Conservation (phyloP, 2,797 vertebrate species). For the Microchirus variegatus region DNA sequence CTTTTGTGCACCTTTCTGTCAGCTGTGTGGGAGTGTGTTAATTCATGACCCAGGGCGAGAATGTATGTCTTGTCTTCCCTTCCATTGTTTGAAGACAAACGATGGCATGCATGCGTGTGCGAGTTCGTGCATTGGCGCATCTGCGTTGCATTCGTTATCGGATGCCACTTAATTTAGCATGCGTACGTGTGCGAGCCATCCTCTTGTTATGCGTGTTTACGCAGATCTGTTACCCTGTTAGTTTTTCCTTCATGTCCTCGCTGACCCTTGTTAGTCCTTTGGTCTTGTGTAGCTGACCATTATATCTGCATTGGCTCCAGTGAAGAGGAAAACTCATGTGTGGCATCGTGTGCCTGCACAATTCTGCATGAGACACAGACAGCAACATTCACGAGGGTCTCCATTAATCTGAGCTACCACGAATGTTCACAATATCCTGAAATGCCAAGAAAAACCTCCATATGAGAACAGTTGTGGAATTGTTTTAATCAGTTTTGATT, state of each 20-base stretch:
- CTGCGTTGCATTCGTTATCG: conserved; percentile 25
- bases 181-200: conserved; percentile 36
- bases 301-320: conserved; percentile 50
- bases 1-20: conserved; percentile 71
- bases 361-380: conserved; percentile 50
- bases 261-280: conserved; percentile 68
- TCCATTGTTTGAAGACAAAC: conserved; percentile 64
- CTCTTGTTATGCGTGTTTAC: conserved; percentile 40
- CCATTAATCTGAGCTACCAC: conserved; percentile 29
- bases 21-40: conserved; percentile 77
- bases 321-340: conserved; percentile 62
- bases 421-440: conserved; percentile 24
- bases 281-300: conserved; percentile 52
- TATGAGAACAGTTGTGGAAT: conserved; percentile 43
- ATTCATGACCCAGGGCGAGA: conserved; percentile 73
- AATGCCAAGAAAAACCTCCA: conserved; percentile 37
- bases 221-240: conserved; percentile 56
- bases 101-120: conserved; percentile 44
- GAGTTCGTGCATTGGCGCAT: conserved; percentile 42
- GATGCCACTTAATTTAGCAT: conserved; percentile 62
- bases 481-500: conserved; percentile 52
- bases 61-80: conserved; percentile 63
- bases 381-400: conserved; percentile 35
- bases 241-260: conserved; percentile 46
- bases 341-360: conserved; percentile 28